phyloP scores from a whole-genome alignment of 1,140 invertebrate genomes.

The Trinorchestia longiramus region DNA sequence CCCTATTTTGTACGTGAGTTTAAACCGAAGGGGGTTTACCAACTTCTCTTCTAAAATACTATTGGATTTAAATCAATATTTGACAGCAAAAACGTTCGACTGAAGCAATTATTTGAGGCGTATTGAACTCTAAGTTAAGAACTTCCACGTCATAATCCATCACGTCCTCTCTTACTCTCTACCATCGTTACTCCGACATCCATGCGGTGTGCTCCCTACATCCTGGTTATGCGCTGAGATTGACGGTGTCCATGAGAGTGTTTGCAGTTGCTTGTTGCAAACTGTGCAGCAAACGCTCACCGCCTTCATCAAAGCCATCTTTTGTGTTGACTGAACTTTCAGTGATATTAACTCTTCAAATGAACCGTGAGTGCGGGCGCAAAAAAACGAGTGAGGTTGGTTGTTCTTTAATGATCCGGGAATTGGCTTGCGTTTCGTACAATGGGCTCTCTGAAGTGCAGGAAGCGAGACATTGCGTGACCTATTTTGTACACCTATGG shows the following conservation, averaged over 20 bases:
- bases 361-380: background rate
- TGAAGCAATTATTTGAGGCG: background rate
- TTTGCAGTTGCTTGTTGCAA: slow-evolving; percentile 46
- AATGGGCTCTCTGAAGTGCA: background rate
- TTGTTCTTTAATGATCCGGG: slow-evolving; percentile 2
- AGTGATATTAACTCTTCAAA: slow-evolving; percentile 53
- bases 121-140: background rate
- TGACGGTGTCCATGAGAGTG: slow-evolving; percentile 26
- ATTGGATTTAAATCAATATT: background rate
- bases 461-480: background rate
- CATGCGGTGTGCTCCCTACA: background rate
- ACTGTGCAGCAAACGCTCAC: background rate
- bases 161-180: background rate
- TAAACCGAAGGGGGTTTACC: background rate
- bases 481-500: background rate
- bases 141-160: background rate
- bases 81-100: background rate
- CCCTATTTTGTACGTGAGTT: background rate
- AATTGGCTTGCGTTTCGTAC: background rate
- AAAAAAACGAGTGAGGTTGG: background rate
- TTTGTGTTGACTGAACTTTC: slow-evolving; percentile 51
- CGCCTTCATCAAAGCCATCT: slow-evolving; percentile 6
- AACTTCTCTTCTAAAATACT: background rate
- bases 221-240: slow-evolving; percentile 30
- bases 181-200: background rate